A percentile compares a stretch with the other conserved stretches of the same genome.
These are phyloP conservation scores for Megaptera novaeangliae DNA, from an alignment of 2,113 vertebrate genomes.

Conservation along the genomic window DNA sequence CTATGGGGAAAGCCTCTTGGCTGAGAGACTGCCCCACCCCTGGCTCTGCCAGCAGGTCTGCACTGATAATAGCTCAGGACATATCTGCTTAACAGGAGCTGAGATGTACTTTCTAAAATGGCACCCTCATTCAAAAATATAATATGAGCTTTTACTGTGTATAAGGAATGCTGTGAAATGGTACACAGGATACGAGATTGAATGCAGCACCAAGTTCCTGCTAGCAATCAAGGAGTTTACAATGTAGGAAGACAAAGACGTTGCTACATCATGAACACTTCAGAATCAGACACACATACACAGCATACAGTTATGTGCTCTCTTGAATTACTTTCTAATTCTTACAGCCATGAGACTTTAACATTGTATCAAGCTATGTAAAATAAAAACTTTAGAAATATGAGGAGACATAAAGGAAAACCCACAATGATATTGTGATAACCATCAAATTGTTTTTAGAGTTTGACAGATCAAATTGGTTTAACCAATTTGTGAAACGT, in stretches of 20 bases:
- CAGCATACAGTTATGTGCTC: not conserved
- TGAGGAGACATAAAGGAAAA: not conserved
- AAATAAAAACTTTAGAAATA: constrained; percentile 2
- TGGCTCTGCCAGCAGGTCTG: not conserved
- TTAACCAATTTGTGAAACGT: not conserved
- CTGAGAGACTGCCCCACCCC: not conserved
- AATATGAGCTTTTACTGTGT: not conserved
- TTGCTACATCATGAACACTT: not conserved
- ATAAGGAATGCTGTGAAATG: not conserved
- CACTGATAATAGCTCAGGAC: not conserved
- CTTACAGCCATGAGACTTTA: not conserved
- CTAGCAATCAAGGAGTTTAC: not conserved
- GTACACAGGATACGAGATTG: not conserved
- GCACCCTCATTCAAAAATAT: not conserved
- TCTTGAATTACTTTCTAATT: not conserved
- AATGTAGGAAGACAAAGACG: not conserved
- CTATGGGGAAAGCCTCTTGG: not conserved
- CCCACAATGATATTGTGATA: not conserved
- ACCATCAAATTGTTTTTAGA: not conserved
- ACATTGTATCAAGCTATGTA: not conserved
- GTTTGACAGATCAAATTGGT: not conserved
- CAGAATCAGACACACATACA: not conserved
- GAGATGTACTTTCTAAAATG: not conserved
- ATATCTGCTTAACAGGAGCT: not conserved
- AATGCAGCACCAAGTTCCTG: not conserved